Conservation (phyloP, 2,113 vertebrate species). For the Henicopernis longicauda region DNA sequence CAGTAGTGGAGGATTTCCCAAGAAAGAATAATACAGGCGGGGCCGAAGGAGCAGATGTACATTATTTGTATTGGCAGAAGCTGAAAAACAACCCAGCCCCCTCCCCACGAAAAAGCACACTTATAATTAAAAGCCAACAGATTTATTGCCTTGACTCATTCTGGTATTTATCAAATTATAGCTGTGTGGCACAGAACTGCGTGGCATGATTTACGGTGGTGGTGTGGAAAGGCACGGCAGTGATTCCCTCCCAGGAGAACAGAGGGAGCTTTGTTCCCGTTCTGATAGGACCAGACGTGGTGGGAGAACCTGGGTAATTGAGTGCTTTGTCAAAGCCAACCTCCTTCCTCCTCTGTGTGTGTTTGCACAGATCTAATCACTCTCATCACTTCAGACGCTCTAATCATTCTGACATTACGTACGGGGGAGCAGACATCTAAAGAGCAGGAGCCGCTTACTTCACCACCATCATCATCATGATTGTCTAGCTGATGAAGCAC, state of each 20-base stretch:
- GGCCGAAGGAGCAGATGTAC: background rate
- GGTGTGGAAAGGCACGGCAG: background rate
- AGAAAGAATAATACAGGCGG: background rate
- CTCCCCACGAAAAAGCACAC: background rate
- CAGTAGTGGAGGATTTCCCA: background rate
- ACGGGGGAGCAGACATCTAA: background rate
- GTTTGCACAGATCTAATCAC: conserved; percentile 40
- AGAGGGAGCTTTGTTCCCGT: conserved; percentile 22
- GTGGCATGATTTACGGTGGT: conserved; percentile 42
- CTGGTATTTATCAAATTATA: conserved; percentile 23
- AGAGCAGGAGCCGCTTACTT: background rate
- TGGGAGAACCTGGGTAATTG: conserved; percentile 39
- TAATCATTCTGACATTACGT: conserved; percentile 26
- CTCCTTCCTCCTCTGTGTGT: conserved; percentile 37
- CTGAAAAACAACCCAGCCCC: conserved; percentile 17
- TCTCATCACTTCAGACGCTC: conserved; percentile 38
- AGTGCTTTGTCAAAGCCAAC: conserved; percentile 44
- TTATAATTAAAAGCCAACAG: conserved; percentile 41
- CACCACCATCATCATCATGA: background rate
- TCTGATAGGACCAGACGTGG: conserved; percentile 16
- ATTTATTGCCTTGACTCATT: conserved; percentile 48
- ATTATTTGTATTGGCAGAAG: conserved; percentile 37
- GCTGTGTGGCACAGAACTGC: background rate
- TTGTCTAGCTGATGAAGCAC: background rate
- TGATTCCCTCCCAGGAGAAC: conserved; percentile 19